Evolutionary conservation across 2,797 vertebrate species (phyloP).

Genomic region (Natrix natrix): DNA sequence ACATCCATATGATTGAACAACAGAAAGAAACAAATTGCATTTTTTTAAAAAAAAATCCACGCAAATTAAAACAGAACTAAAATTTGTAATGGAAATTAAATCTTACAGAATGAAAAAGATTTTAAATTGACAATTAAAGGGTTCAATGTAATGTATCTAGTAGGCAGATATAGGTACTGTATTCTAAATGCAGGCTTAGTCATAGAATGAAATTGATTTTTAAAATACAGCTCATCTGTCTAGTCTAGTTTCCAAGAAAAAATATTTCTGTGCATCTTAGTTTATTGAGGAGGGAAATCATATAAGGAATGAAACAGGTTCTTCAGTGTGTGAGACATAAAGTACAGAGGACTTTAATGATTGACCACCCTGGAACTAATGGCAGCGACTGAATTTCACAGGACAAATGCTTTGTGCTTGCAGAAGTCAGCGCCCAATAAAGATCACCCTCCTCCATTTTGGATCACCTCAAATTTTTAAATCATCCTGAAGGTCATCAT

Average conservation of each 20-base stretch:
- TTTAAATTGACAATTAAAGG: background rate
- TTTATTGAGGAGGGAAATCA: background rate
- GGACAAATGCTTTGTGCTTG: background rate
- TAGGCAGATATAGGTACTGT: background rate
- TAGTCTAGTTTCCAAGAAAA: background rate
- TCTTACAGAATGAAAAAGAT: background rate
- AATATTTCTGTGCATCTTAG: background rate
- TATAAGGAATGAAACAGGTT: background rate
- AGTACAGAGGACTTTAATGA: background rate
- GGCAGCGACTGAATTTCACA: background rate
- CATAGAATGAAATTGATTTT: background rate
- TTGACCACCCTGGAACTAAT: background rate
- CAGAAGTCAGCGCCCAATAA: background rate
- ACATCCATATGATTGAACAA: background rate
- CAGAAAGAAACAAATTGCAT: background rate
- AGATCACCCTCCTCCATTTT: background rate
- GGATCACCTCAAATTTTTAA: background rate
- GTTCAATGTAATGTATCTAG: background rate
- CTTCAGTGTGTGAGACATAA: background rate
- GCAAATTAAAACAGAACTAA: background rate
- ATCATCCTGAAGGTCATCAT: background rate
- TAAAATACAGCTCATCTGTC: background rate
- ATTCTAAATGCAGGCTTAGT: background rate
- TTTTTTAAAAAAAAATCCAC: background rate
- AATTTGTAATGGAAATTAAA: background rate